These are phyloP conservation scores for Piaya cayana DNA, from an alignment of 2,113 vertebrate species.

Conservation along the genomic window DNA sequence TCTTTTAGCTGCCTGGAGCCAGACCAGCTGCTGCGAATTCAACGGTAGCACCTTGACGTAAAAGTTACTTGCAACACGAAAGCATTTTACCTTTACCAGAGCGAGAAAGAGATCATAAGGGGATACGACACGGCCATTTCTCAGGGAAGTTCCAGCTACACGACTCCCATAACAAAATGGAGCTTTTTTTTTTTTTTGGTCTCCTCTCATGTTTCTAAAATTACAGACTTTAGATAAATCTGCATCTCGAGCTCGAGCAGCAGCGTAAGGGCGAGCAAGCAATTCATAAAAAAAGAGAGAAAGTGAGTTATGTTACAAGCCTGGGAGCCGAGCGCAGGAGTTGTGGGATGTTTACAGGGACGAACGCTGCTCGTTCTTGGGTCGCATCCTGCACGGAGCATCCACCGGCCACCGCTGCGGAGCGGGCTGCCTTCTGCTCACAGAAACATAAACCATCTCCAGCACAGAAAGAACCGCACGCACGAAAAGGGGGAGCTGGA, in stretches of 20 bases:
- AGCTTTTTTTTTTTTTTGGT: accelerated
- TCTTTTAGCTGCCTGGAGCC: constrained; percentile 10
- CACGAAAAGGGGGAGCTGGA: accelerated
- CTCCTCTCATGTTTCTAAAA: not conserved
- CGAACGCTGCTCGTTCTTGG: not conserved
- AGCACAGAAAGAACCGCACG: accelerated
- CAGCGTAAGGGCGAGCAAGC: not conserved
- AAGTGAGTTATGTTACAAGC: not conserved
- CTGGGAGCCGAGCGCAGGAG: not conserved
- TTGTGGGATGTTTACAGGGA: not conserved
- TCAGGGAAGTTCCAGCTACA: not conserved
- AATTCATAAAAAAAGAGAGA: not conserved
- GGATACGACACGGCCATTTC: not conserved
- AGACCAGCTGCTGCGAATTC: constrained; percentile 31
- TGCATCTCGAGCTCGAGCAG: not conserved
- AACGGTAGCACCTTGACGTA: not conserved
- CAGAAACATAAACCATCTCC: not conserved
- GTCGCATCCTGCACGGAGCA: not conserved
- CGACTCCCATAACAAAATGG: not conserved
- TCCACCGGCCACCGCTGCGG: not conserved
- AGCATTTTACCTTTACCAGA: not conserved
- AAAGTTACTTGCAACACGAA: constrained; percentile 27
- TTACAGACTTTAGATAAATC: not conserved
- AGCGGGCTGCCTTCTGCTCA: not conserved
- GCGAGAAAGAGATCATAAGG: not conserved